phyloP scores from a whole-genome alignment of 2,888 invertebrate species.

The Epinotia bilunana region DNA sequence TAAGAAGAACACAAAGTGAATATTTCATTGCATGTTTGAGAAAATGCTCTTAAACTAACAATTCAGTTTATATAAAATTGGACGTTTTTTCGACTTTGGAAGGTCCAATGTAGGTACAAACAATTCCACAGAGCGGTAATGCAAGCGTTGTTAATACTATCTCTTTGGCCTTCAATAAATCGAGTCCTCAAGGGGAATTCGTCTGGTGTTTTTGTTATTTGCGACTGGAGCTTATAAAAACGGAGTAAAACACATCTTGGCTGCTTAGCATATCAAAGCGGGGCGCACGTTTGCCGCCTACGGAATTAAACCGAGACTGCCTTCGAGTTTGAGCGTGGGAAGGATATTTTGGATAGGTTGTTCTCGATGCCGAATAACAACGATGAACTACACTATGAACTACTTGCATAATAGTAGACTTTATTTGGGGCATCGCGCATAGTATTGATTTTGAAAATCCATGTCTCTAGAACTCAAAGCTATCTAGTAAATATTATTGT shows the following conservation, averaged over 20 bases:
- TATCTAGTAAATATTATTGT: no score
- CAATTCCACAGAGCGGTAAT: not conserved
- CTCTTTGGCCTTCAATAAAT: slow-evolving; percentile 9
- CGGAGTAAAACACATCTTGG: slow-evolving; percentile 37
- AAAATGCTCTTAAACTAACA: no score
- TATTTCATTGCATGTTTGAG: no score
- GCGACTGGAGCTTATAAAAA: slow-evolving; percentile 31
- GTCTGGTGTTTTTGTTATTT: slow-evolving; percentile 39
- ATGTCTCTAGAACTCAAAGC: no score
- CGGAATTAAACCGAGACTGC: slow-evolving; percentile 20
- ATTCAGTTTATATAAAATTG: no score
- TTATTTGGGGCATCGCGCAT: no score
- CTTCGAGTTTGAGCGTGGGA: not conserved
- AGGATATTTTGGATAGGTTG: not conserved
- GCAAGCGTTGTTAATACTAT: not conserved
- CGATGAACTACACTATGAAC: no score
- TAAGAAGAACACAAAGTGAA: no score
- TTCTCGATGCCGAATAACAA: not conserved
- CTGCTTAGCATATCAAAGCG: slow-evolving; percentile 43
- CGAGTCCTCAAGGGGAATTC: slow-evolving; percentile 37
- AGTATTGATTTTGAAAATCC: no score
- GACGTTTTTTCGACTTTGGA: no score
- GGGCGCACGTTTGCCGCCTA: slow-evolving; percentile 21
- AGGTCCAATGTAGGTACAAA: not conserved
- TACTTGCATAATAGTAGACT: no score